Conservation (phyloP, 2,888 invertebrate species). For the Chorisops tibialis region DNA sequence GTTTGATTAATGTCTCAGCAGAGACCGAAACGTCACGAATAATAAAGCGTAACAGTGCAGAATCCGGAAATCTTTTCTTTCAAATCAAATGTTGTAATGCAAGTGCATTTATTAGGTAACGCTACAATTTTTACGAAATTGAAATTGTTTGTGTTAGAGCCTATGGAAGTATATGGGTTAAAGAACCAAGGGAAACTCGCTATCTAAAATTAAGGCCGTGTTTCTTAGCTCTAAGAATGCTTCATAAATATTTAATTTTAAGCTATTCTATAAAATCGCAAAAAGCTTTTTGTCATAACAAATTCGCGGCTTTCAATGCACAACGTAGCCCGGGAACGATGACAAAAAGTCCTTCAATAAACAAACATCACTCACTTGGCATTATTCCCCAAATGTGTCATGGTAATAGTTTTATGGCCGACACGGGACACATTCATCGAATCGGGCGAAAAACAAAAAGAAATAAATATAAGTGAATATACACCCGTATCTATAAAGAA, state of each 20-base stretch:
- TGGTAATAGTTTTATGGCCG: conserved; percentile 32
- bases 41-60: too few relatives aligned
- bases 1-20: too few relatives aligned
- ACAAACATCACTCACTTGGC: neutral
- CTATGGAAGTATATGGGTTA: too few relatives aligned
- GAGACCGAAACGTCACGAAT: too few relatives aligned
- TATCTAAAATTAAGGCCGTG: too few relatives aligned
- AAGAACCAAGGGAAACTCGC: too few relatives aligned
- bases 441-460: conserved; percentile 10
- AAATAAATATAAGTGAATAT: conserved; percentile 18
- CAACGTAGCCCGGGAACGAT: neutral
- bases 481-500: conserved; percentile 2
- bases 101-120: too few relatives aligned
- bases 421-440: conserved; percentile 29
- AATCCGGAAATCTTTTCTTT: too few relatives aligned
- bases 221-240: too few relatives aligned
- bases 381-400: conserved; percentile 14
- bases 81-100: too few relatives aligned
- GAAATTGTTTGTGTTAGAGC: too few relatives aligned
- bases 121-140: too few relatives aligned
- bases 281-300: conserved; percentile 2
- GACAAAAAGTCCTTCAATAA: conserved; percentile 4
- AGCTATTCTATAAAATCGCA: neutral
- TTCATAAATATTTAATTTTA: conserved; percentile 14
- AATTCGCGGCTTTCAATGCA: conserved; percentile 4